A percentile compares a stretch with the other conserved stretches of the same genome.
These are phyloP conservation scores for Sinonovacula constricta DNA, from an alignment of 1,140 invertebrate genomes.

Conservation along the genomic window DNA sequence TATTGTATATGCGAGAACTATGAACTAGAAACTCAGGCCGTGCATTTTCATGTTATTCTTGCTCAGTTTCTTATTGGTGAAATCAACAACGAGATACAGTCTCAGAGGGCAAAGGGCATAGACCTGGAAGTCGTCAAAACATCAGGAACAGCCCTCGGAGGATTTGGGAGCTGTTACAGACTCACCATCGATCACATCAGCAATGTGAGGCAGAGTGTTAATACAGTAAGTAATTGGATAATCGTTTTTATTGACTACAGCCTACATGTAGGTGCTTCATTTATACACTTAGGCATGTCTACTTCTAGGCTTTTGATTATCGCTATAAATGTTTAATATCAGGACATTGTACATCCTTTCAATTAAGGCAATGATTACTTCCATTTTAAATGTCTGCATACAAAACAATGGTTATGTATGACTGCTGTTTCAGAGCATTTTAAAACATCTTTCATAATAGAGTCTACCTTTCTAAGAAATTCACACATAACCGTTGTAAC, in stretches of 20 bases:
- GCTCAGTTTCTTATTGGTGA: slow-evolving; percentile 71
- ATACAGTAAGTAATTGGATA: slow-evolving; percentile 52
- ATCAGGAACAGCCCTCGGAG: slow-evolving; percentile 2
- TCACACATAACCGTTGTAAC: no score
- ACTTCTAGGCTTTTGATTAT: no score
- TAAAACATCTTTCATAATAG: not conserved
- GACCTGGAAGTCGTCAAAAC: not conserved
- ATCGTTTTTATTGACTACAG: not conserved
- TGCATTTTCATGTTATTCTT: slow-evolving; percentile 57
- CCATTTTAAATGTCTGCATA: not conserved
- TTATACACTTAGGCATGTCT: no score
- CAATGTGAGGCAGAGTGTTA: slow-evolving; percentile 49
- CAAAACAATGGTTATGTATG: not conserved
- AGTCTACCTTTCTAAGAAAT: not conserved
- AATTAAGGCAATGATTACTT: not conserved
- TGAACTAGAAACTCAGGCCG: slow-evolving; percentile 59
- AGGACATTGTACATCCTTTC: not conserved
- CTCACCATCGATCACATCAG: slow-evolving; percentile 51
- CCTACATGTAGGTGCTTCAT: not conserved
- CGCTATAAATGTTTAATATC: no score
- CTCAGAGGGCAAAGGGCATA: slow-evolving; percentile 49
- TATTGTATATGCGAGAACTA: slow-evolving; percentile 75
- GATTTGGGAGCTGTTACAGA: slow-evolving; percentile 58
- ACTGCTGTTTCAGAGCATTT: not conserved
- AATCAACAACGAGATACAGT: slow-evolving; percentile 71